Conservation (phyloP, 2,113 vertebrate species). For the Dicentrarchus labrax region DNA sequence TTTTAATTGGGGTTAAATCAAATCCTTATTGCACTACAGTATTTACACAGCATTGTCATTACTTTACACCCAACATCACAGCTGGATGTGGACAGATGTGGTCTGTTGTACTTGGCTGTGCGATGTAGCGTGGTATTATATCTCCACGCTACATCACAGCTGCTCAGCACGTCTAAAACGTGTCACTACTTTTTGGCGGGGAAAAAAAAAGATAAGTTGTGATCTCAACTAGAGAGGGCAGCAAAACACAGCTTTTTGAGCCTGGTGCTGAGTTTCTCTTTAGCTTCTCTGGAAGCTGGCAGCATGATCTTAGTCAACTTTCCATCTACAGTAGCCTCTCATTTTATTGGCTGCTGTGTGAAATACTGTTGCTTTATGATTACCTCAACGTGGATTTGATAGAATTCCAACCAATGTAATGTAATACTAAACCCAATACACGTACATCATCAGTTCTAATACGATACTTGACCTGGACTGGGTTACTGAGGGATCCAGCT, state of each 20-base stretch:
- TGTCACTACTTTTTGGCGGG: neutral
- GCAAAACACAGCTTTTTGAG: constrained; percentile 13
- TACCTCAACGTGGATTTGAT: constrained; percentile 56
- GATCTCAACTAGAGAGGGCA: constrained; percentile 5
- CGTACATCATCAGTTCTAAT: constrained; percentile 18
- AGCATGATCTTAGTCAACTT: neutral
- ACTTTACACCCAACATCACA: neutral
- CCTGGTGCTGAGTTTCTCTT: constrained; percentile 14
- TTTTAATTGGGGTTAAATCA: constrained; percentile 60
- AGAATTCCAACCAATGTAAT: constrained; percentile 35
- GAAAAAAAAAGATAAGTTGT: neutral
- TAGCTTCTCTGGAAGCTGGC: neutral
- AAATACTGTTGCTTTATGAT: constrained; percentile 51
- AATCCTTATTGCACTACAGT: constrained; percentile 73
- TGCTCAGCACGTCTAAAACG: neutral
- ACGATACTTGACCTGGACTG: constrained; percentile 65
- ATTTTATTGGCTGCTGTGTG: constrained; percentile 43
- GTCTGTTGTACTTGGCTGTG: neutral
- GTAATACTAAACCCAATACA: constrained; percentile 17
- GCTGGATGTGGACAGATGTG: neutral
- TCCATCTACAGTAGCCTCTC: constrained; percentile 7
- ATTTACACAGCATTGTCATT: constrained; percentile 14
- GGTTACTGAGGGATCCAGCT: constrained; percentile 58
- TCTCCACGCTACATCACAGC: neutral
- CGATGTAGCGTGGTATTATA: neutral